These are phyloP conservation scores for Archips crataeganus DNA, from an alignment of 2,888 invertebrate species.

Conservation along the genomic window DNA sequence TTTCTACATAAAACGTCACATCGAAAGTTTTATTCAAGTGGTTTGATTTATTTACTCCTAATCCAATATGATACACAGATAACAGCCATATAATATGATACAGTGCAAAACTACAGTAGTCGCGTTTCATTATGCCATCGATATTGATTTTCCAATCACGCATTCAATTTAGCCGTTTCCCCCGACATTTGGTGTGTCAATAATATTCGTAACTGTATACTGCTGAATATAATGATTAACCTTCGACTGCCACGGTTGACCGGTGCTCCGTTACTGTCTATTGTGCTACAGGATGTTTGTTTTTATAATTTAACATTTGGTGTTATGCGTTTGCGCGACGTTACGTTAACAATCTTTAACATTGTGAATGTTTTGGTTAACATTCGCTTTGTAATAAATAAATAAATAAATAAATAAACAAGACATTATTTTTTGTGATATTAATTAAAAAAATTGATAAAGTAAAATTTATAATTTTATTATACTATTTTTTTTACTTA, in stretches of 20 bases:
- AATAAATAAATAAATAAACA: no score
- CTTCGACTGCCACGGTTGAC: conserved; percentile 60
- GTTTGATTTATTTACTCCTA: not conserved
- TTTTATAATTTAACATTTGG: not conserved
- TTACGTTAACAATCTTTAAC: not conserved
- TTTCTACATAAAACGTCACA: no score
- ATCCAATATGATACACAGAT: not conserved
- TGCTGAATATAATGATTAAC: conserved; percentile 85
- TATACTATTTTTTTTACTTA: no score
- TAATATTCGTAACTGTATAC: conserved; percentile 82
- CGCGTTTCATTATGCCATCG: conserved; percentile 40
- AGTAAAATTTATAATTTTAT: no score
- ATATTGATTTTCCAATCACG: conserved; percentile 77
- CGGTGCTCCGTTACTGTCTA: conserved; percentile 55
- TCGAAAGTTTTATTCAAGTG: no score
- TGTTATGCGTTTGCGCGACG: not conserved
- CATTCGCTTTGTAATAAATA: no score
- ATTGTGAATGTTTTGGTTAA: not conserved
- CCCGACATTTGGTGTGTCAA: conserved; percentile 80
- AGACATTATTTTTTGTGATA: no score
- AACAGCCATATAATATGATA: no score
- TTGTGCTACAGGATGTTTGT: conserved; percentile 47
- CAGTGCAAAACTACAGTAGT: conserved; percentile 3
- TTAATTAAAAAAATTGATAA: no score
- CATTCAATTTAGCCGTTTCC: conserved; percentile 67